A percentile compares a stretch with the other conserved stretches of the same genome.
phyloP scores from a whole-genome alignment of 2,113 vertebrate genomes.

The Passer montanus region DNA sequence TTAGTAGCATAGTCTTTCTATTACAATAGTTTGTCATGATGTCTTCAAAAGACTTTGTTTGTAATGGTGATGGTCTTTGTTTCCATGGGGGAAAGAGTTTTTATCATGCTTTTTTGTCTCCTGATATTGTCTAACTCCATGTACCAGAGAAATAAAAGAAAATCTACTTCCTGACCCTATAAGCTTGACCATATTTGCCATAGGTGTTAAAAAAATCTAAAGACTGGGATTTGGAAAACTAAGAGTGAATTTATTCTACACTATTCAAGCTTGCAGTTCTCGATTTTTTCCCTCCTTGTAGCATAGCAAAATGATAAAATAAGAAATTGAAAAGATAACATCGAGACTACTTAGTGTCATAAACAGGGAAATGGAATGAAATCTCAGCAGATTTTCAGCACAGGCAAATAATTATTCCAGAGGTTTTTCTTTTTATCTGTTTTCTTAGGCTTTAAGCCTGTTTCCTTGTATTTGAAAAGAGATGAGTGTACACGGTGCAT shows the following conservation, averaged over 20 bases:
- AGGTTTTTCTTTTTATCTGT: constrained; percentile 9
- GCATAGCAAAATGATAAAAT: neutral
- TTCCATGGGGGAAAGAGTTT: neutral
- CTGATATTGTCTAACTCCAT: neutral
- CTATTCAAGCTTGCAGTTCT: neutral
- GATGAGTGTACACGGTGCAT: neutral
- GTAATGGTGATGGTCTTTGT: neutral
- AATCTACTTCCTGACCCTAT: neutral
- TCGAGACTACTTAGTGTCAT: neutral
- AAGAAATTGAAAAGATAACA: constrained; percentile 48
- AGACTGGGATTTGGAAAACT: neutral
- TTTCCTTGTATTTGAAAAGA: constrained; percentile 29
- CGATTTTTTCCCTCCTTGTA: neutral
- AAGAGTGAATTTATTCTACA: neutral
- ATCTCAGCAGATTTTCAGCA: constrained; percentile 24
- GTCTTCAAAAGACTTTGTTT: neutral
- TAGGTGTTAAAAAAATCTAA: neutral
- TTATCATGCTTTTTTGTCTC: neutral
- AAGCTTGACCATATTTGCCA: neutral
- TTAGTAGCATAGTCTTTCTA: neutral
- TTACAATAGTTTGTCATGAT: neutral
- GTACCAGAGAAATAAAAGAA: neutral
- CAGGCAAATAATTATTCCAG: constrained; percentile 7
- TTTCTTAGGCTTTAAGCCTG: neutral
- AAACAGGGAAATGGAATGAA: constrained; percentile 4